Conservation (phyloP, 2,888 invertebrate genomes). For the Cheilosia soror region DNA sequence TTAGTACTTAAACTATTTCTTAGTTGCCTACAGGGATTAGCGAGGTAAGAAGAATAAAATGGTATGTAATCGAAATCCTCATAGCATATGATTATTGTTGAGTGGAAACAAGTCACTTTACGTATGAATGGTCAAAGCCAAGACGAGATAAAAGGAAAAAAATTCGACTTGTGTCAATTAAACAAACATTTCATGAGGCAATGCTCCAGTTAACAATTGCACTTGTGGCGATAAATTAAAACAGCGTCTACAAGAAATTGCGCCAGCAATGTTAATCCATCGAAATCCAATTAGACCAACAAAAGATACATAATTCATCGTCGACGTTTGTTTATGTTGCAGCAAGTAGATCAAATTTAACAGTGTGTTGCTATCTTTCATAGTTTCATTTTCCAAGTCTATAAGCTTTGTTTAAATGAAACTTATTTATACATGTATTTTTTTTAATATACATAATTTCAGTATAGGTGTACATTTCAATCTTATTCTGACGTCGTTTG, state of each 20-base stretch:
- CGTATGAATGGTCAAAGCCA: background rate
- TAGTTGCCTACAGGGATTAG: conserved; percentile 11
- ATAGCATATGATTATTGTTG: background rate
- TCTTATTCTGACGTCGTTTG: too few relatives aligned
- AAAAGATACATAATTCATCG: conserved; percentile 53
- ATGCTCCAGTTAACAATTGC: conserved; percentile 30
- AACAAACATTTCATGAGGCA: conserved; percentile 31
- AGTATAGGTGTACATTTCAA: too few relatives aligned
- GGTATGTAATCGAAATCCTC: conserved; percentile 10
- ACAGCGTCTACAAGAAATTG: conserved; percentile 30
- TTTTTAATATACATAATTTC: too few relatives aligned
- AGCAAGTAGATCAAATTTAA: background rate
- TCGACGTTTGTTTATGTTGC: conserved; percentile 38
- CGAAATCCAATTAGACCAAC: conserved; percentile 57
- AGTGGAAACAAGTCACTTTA: background rate
- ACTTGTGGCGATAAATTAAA: conserved; percentile 28
- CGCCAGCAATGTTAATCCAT: conserved; percentile 47
- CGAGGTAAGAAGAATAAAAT: background rate
- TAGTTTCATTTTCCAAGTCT: background rate
- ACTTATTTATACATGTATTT: too few relatives aligned
- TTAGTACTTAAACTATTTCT: background rate
- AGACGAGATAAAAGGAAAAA: background rate
- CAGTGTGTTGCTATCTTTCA: conserved; percentile 16
- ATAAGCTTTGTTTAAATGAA: background rate
- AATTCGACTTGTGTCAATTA: conserved; percentile 24